Conservation (phyloP, 1,140 invertebrate genomes). For the Eufriesea mexicana region DNA sequence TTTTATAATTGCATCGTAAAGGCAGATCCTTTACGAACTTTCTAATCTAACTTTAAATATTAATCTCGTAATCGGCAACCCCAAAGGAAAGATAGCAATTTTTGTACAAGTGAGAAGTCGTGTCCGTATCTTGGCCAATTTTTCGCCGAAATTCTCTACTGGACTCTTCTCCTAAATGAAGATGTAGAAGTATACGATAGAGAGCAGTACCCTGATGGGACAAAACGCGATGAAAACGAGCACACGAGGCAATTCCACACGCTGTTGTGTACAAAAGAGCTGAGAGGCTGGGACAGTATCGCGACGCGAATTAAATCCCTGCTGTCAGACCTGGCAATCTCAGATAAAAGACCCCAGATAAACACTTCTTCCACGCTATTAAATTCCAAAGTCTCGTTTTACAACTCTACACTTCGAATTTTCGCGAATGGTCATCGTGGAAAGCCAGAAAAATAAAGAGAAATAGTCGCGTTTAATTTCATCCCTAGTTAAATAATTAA, state of each 20-base stretch:
- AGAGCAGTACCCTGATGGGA: neutral
- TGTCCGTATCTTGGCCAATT: too few species aligned
- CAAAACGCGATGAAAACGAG: neutral
- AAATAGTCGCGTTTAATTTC: too few species aligned
- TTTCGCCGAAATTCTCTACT: neutral
- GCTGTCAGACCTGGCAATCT: conserved; percentile 28
- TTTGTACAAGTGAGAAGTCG: too few species aligned
- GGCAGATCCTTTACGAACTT: too few species aligned
- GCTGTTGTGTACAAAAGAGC: conserved; percentile 7
- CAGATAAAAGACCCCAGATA: conserved; percentile 56
- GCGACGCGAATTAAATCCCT: conserved; percentile 46
- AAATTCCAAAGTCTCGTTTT: neutral
- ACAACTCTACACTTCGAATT: too few species aligned
- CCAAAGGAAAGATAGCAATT: too few species aligned
- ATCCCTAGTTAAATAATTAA: too few species aligned
- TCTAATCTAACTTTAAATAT: too few species aligned
- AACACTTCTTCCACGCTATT: conserved; percentile 37
- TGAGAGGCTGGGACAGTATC: neutral
- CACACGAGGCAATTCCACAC: neutral
- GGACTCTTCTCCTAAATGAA: neutral
- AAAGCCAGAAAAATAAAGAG: too few species aligned
- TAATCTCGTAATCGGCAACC: too few species aligned
- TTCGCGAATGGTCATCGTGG: too few species aligned
- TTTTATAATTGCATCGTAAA: too few species aligned
- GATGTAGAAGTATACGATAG: neutral